phyloP scores from a whole-genome alignment of 2,113 vertebrate species.

The Camelus dromedarius region DNA sequence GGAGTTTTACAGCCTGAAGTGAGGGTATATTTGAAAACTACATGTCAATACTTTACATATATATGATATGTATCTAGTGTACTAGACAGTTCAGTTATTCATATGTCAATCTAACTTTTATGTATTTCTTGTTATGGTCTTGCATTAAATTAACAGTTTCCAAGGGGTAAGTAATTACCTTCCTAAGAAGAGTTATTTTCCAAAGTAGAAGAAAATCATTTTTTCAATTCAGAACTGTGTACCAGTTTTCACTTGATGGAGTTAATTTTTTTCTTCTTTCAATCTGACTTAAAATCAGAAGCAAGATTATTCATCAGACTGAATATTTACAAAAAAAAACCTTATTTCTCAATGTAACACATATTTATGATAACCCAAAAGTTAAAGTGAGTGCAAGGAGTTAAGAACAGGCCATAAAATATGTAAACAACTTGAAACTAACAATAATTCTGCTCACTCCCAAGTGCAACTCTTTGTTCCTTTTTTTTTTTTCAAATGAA shows the following conservation, averaged over 20 bases:
- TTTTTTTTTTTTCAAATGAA: neutral
- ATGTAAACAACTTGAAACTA: neutral
- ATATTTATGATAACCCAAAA: neutral
- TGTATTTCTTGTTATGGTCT: neutral
- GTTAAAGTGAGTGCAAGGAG: neutral
- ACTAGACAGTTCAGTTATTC: neutral
- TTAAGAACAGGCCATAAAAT: neutral
- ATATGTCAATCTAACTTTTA: neutral
- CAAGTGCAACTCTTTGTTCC: neutral
- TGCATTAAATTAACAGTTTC: neutral
- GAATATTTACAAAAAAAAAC: neutral
- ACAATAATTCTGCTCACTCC: neutral
- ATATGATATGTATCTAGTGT: neutral
- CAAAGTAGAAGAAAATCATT: neutral
- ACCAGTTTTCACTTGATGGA: neutral
- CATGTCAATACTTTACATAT: neutral
- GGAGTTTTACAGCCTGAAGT: neutral
- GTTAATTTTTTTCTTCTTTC: slow-evolving; percentile 22
- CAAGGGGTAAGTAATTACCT: neutral
- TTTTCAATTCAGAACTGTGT: neutral
- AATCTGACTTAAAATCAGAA: slow-evolving; percentile 35
- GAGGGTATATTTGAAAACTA: neutral
- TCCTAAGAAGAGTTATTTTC: neutral
- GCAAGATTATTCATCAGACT: neutral
- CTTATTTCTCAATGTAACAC: neutral